These are phyloP conservation scores for Cephalopholis sonnerati DNA, from an alignment of 2,113 vertebrate species.

Conservation along the genomic window DNA sequence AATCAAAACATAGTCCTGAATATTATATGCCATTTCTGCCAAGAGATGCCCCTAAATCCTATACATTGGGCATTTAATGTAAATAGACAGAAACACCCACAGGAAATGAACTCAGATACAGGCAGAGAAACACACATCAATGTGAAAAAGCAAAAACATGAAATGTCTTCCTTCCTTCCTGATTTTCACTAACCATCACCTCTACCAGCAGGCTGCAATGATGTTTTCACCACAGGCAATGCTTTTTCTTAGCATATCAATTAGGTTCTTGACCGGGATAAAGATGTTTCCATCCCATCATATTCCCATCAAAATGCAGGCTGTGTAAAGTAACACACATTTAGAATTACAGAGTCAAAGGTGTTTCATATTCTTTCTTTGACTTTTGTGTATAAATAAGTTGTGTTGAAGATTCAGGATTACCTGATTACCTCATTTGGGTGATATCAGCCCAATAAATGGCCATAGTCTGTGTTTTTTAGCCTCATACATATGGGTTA, in stretches of 20 bases:
- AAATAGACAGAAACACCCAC: too few species aligned
- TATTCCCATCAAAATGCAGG: conserved; percentile 13
- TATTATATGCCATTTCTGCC: too few species aligned
- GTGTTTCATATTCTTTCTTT: not conserved
- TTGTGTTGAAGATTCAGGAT: not conserved
- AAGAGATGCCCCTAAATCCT: too few species aligned
- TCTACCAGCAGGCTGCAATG: not conserved
- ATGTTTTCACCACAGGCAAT: not conserved
- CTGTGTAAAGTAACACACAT: not conserved
- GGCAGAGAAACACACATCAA: conserved; percentile 2
- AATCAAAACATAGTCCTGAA: too few species aligned
- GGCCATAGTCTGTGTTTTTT: too few species aligned
- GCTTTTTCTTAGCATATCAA: not conserved
- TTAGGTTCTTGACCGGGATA: not conserved
- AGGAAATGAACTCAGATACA: too few species aligned
- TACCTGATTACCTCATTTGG: too few species aligned
- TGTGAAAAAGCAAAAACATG: not conserved
- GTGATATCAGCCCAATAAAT: too few species aligned
- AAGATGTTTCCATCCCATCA: not conserved
- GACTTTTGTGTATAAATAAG: not conserved
- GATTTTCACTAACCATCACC: not conserved
- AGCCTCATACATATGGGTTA: too few species aligned
- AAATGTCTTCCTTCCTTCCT: too few species aligned
- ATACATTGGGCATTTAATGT: too few species aligned
- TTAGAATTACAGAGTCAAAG: too few species aligned